Conservation (phyloP, 2,797 vertebrate species). For the Gymnopithys bicolor region DNA sequence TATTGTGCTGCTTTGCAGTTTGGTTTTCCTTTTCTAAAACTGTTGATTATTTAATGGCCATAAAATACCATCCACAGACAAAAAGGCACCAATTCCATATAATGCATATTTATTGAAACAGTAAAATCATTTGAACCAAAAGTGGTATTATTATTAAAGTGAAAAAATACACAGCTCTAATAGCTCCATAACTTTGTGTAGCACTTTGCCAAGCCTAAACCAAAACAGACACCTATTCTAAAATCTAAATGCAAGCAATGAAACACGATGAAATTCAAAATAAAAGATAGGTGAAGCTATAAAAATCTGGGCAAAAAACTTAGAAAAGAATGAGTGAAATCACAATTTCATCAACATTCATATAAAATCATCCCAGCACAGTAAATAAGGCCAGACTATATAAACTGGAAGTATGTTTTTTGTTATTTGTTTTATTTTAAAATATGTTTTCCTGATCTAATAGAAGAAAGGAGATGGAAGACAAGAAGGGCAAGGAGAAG, state of each 20-base stretch:
- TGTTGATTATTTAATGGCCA: not conserved
- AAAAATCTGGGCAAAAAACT: not conserved
- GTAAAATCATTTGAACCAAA: not conserved
- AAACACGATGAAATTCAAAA: not conserved
- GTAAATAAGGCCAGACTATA: not conserved
- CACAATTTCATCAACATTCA: not conserved
- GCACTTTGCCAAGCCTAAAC: not conserved
- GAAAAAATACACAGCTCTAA: not conserved
- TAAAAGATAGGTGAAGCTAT: not conserved
- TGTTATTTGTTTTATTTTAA: not conserved
- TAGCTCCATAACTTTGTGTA: not conserved
- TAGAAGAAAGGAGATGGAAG: not conserved
- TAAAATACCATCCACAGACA: not conserved
- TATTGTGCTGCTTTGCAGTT: not conserved
- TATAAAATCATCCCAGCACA: not conserved
- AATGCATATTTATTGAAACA: not conserved
- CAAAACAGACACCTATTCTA: not conserved
- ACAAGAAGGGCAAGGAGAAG: fast-evolving
- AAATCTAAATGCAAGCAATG: not conserved
- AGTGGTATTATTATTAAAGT: not conserved
- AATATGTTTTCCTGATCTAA: not conserved
- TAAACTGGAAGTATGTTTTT: not conserved
- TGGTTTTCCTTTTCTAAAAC: not conserved
- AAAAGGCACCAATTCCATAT: not conserved
- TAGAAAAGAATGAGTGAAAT: not conserved